Conservation (phyloP, 2,797 vertebrate genomes). For the Melanotaenia pygmaea region DNA sequence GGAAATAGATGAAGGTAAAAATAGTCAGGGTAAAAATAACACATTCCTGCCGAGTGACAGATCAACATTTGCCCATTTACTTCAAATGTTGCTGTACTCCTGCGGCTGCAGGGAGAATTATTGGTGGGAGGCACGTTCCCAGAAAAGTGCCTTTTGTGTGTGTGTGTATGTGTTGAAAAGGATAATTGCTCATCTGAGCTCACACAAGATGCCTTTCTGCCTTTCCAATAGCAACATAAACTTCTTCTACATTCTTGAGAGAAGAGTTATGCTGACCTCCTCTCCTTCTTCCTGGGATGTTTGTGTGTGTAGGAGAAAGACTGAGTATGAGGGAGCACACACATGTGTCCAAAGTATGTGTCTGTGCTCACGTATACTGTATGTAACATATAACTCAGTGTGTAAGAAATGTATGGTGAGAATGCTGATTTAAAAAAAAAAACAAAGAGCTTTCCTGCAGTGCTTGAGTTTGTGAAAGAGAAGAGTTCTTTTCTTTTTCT, state of each 20-base stretch:
- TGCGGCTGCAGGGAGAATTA: conserved; percentile 66
- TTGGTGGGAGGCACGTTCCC: conserved; percentile 73
- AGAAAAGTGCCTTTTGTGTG: conserved; percentile 60
- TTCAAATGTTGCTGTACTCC: conserved; percentile 70
- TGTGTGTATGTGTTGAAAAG: conserved; percentile 69
- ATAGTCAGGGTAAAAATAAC: conserved; percentile 76
- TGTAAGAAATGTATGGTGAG: conserved; percentile 1
- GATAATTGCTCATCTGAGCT: conserved; percentile 81
- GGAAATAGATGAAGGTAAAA: conserved; percentile 74
- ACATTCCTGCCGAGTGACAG: conserved; percentile 74
- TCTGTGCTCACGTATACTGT: neutral
- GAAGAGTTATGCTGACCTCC: conserved; percentile 75
- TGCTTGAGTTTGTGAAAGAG: too few species aligned
- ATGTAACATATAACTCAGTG: conserved; percentile 15
- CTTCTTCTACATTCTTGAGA: conserved; percentile 71
- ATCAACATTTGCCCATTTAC: conserved; percentile 69
- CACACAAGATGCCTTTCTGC: conserved; percentile 72
- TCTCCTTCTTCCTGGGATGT: conserved; percentile 46
- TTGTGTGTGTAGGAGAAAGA: conserved; percentile 47
- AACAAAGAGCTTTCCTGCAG: conserved; percentile 33
- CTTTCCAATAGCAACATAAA: conserved; percentile 77
- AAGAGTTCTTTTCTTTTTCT: too few species aligned
- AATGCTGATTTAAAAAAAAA: conserved; percentile 31
- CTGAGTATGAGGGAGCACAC: conserved; percentile 25
- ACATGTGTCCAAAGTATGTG: conserved; percentile 9